These are phyloP conservation scores for Phylloscopus collybita DNA, from an alignment of 2,797 vertebrate genomes.

Conservation along the genomic window DNA sequence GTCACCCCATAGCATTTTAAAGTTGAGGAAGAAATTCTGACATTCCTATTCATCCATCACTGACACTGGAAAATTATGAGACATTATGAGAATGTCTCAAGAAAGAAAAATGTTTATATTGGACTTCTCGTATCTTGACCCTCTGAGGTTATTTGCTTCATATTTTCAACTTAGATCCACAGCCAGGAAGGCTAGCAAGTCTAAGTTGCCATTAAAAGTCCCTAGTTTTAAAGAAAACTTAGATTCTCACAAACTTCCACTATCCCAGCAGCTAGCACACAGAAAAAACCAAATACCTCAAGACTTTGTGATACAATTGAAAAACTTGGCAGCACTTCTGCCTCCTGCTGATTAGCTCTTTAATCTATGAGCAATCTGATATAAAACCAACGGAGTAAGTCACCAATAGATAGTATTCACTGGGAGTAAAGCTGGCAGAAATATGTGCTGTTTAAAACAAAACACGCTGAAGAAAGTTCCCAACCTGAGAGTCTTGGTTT, in stretches of 20 bases:
- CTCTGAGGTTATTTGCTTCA: constrained; percentile 32
- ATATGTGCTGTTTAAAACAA: not conserved
- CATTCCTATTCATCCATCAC: not conserved
- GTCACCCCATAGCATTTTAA: not conserved
- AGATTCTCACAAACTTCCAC: not conserved
- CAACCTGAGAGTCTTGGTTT: not conserved
- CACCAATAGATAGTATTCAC: not conserved
- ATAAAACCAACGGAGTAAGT: not conserved
- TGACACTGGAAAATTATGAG: constrained; percentile 11
- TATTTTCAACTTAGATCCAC: constrained; percentile 25
- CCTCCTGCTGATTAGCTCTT: not conserved
- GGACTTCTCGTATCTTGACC: not conserved
- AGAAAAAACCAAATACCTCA: not conserved
- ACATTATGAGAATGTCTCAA: not conserved
- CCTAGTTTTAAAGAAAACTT: not conserved
- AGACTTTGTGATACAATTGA: not conserved
- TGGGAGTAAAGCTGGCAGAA: not conserved
- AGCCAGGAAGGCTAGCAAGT: not conserved
- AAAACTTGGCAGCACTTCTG: not conserved
- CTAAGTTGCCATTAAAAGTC: not conserved
- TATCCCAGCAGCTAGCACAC: not conserved
- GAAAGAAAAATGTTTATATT: constrained; percentile 58
- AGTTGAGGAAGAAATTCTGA: not conserved
- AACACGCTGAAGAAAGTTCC: not conserved
- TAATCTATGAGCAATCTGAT: not conserved